Base-by-base conservation (phyloP, 2,888 invertebrate genomes). In the Frankliniella fusca region DNA sequence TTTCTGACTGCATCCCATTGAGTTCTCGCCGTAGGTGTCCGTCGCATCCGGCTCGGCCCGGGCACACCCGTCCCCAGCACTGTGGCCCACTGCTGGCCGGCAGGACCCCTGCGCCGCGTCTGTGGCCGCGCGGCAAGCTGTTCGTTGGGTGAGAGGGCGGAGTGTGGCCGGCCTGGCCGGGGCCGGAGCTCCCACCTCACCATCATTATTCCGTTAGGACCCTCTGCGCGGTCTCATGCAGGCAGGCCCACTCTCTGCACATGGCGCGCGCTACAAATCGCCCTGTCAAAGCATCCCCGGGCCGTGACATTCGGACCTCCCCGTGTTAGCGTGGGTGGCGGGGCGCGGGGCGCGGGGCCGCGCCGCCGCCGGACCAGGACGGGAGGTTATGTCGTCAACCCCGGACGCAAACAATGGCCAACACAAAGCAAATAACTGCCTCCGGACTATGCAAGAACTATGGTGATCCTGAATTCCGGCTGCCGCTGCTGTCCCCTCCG, bases 371-470 rank as follows among this genome's bases (percentile, higher is more conserved):
- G 70, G 23, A 23, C n/a, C 23, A 27, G 23, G 20, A 23, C 70
- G 23, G 23, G 27, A 70, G 70, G 70, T 70, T 70, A 23, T 70
- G 70, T 70, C 70, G 70, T 70, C 70, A 70, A 70, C 70, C 70
- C 54, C 54, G 10, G 54, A 20, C 54, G 54, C 70, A 70, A 70
- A 70, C 70, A 70, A 70, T 70, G 70, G 70, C 70, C 20, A 70
- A 70, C 70, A 70, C 70, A 70, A 70, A 70, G 70, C 70, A 70
- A 70, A 70, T 70, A 70, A 70, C 70, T 20, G 70, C 70, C 70
- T 9, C 23, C n/a, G 23, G n/a, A 70, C 70, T 70, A 70, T 70
- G 70, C 70, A 11, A 70, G 70, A 70, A 70, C 70, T 70, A 70
- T 70, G 70, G 70, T 27, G 70, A 70, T 70, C 70, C 70, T 3